These are phyloP conservation scores for Nannoperca australis DNA, from an alignment of 2,797 vertebrate genomes.

Conservation along the genomic window DNA sequence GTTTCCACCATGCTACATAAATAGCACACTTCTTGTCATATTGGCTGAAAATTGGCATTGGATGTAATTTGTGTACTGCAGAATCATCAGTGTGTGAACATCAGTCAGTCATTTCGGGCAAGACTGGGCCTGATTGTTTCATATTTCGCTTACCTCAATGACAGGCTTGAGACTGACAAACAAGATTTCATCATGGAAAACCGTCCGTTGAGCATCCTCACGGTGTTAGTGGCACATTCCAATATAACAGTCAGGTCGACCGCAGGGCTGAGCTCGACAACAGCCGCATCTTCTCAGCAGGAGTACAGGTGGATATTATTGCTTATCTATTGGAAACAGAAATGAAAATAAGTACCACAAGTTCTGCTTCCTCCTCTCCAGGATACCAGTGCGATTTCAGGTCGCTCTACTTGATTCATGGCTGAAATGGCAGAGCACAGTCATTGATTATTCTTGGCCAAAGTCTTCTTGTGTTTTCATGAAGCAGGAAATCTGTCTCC, in stretches of 20 bases:
- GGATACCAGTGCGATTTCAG: constrained; percentile 27
- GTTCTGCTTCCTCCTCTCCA: constrained; percentile 12
- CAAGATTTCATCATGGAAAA: constrained; percentile 7
- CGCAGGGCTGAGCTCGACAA: constrained; percentile 15
- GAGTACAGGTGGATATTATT: constrained; percentile 18
- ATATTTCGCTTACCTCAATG: neutral
- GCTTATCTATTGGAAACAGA: constrained; percentile 3
- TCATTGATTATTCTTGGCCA: constrained; percentile 65
- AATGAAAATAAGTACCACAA: constrained; percentile 31
- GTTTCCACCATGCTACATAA: neutral
- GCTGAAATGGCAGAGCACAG: constrained; percentile 42
- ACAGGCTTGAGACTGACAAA: constrained; percentile 1
- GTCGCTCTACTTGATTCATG: constrained; percentile 48
- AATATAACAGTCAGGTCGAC: constrained; percentile 9
- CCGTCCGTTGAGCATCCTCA: neutral
- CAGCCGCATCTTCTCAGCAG: constrained; percentile 4
- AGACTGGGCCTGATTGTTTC: neutral
- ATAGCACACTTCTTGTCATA: neutral
- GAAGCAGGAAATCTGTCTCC: constrained; percentile 60
- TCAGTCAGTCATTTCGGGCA: neutral
- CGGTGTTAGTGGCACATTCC: neutral
- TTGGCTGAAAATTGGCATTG: neutral
- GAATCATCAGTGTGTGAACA: neutral
- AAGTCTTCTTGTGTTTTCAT: constrained; percentile 48
- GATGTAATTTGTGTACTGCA: neutral